Evolutionary conservation across 2,888 invertebrate species (phyloP).

Genomic region (Adelphocoris suturalis): DNA sequence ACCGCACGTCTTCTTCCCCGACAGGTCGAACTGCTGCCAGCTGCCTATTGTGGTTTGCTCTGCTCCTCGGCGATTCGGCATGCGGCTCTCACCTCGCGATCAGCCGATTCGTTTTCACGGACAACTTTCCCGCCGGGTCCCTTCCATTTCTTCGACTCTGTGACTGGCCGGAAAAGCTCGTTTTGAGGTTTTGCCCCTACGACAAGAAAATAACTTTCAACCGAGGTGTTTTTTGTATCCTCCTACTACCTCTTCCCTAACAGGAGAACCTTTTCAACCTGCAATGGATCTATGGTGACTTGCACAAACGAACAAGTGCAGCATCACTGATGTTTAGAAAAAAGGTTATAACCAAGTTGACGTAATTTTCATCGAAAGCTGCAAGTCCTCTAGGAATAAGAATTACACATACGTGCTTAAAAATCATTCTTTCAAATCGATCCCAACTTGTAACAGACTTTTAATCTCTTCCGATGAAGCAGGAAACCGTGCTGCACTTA

Average conservation of each 20-base stretch:
- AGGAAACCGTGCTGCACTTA: too few species aligned
- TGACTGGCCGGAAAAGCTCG: conserved; percentile 33
- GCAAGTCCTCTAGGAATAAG: too few species aligned
- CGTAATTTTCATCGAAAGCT: too few species aligned
- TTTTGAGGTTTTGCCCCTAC: background rate
- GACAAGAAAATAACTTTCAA: background rate
- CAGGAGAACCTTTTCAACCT: background rate
- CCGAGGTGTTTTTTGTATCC: background rate
- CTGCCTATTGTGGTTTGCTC: conserved; percentile 29
- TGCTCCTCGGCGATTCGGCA: conserved; percentile 17
- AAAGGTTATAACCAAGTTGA: too few species aligned
- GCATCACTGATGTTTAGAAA: too few species aligned
- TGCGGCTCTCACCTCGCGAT: conserved; percentile 22
- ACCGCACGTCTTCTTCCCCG: background rate
- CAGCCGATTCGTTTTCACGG: conserved; percentile 26
- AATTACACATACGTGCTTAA: too few species aligned
- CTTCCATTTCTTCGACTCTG: background rate
- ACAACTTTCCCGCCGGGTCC: conserved; percentile 17
- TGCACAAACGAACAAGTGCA: background rate
- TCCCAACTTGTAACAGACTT: too few species aligned
- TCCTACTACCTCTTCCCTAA: background rate
- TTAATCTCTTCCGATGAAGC: too few species aligned
- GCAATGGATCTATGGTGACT: background rate
- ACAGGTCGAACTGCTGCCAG: background rate
- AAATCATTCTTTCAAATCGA: too few species aligned